Conservation (phyloP, 2,797 vertebrate genomes). For the Synanceia verrucosa region DNA sequence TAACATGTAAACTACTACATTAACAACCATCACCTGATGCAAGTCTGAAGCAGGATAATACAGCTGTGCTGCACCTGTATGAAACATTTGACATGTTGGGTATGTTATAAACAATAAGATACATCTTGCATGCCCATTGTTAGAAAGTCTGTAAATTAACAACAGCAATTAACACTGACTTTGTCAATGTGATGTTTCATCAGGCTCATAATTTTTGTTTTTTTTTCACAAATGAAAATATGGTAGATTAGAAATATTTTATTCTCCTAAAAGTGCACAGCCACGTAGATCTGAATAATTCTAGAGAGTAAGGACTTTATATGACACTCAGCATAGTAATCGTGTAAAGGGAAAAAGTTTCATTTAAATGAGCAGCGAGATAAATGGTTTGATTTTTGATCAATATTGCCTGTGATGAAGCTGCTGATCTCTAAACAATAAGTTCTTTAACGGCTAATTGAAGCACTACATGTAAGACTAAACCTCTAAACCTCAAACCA, state of each 20-base stretch:
- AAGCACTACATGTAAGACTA: too few species aligned
- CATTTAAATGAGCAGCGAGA: background rate
- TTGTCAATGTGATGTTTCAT: background rate
- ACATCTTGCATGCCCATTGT: background rate
- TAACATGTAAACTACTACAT: background rate
- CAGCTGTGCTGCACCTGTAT: background rate
- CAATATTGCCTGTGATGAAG: background rate
- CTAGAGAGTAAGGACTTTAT: background rate
- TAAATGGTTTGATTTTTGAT: background rate
- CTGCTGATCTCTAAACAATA: background rate
- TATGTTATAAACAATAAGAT: fast-evolving
- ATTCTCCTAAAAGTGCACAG: background rate
- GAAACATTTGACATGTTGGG: background rate
- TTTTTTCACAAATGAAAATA: background rate
- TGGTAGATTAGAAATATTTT: background rate
- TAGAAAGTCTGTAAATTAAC: too few species aligned
- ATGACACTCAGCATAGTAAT: background rate
- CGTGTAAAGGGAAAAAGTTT: background rate
- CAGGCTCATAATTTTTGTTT: background rate
- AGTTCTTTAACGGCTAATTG: too few species aligned
- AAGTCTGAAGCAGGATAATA: background rate
- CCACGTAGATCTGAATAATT: background rate
- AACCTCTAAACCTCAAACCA: too few species aligned
- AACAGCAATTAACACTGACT: too few species aligned
- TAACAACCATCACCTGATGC: background rate